Evolutionary conservation across 2,797 vertebrate species (phyloP).

Genomic region (Platalea minor): DNA sequence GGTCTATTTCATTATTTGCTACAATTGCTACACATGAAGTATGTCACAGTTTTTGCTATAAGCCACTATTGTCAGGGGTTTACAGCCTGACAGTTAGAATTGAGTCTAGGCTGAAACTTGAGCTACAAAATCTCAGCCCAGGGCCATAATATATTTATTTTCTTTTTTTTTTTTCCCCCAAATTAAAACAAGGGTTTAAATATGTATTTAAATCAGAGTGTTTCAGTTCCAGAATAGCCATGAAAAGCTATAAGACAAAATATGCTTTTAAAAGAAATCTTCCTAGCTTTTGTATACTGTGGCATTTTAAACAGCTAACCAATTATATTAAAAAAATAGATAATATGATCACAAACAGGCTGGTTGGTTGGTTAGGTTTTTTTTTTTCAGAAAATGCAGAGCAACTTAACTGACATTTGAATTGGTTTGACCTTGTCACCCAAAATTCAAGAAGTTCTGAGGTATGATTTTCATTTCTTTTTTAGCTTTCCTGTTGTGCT

Average conservation of each 20-base stretch:
- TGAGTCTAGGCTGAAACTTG: slow-evolving; percentile 18
- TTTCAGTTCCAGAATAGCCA: neutral
- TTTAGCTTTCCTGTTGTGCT: neutral
- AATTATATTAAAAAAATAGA: neutral
- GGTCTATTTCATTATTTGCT: neutral
- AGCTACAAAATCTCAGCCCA: slow-evolving; percentile 35
- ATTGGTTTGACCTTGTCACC: slow-evolving; percentile 17
- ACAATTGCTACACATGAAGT: neutral
- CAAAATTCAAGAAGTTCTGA: neutral
- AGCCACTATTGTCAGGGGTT: slow-evolving; percentile 27
- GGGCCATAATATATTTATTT: neutral
- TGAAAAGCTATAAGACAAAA: neutral
- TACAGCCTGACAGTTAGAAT: slow-evolving; percentile 16
- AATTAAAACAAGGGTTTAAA: slow-evolving; percentile 36
- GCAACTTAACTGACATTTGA: neutral
- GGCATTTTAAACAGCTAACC: neutral
- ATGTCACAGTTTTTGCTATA: neutral
- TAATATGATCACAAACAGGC: neutral
- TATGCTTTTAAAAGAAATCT: neutral
- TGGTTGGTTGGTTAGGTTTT: neutral
- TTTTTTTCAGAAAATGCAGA: neutral
- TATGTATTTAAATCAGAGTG: slow-evolving; percentile 3
- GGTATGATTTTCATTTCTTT: slow-evolving; percentile 11
- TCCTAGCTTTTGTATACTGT: neutral
- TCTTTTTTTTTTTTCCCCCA: neutral